Evolutionary conservation across 2,888 invertebrate genomes (phyloP), one percentile per base, ranked within the genome.

Genomic region (Colostygia pectinataria): DNA sequence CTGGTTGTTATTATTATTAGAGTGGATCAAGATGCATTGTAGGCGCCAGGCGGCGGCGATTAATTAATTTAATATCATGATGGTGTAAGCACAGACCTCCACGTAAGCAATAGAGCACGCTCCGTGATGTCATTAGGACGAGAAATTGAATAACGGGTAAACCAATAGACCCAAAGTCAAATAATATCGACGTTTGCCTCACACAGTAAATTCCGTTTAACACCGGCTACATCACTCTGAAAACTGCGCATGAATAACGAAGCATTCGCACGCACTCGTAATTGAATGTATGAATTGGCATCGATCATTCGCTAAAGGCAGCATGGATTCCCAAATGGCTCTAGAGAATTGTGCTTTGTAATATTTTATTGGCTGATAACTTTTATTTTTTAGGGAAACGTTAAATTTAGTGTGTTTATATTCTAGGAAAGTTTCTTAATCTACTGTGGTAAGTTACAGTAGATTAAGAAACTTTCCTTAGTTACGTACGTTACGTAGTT

Each of bases 221-320:
- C 46, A 54, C 31, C 24, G 23, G 28, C 15, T 27, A 43, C 48
- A 9, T 9, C 32, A 9, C 38, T 41, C 20, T 44, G 28, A 40
- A 52, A 29, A 31, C 38, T 41, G 49, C 55, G 60, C 59, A 65
- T 66, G 55, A 63, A 66, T 73, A 71, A 70, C 62, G 60, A 71
- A 74, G 66, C 69, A 73, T 72, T 78, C 80, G 77, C 77, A 68
- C 57, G 65, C 68, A 71, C 53, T 71, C 59, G 57, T 72, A 66
- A 72, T 71, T 70, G 63, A 72, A 71, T 77, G 58, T 67, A 71
- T 68, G 60, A 74, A 77, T 72, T 72, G 73, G 57, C 60, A 70
- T 72, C 68, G 69, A 74, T 73, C 67, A 76, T 77, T 83, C 82
- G 83, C 82, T 69, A 58, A 54, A 36, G 65, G 74, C 80, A 68